These are phyloP conservation scores for Prolemur simus DNA, from an alignment of 2,113 vertebrate genomes.

Conservation along the genomic window DNA sequence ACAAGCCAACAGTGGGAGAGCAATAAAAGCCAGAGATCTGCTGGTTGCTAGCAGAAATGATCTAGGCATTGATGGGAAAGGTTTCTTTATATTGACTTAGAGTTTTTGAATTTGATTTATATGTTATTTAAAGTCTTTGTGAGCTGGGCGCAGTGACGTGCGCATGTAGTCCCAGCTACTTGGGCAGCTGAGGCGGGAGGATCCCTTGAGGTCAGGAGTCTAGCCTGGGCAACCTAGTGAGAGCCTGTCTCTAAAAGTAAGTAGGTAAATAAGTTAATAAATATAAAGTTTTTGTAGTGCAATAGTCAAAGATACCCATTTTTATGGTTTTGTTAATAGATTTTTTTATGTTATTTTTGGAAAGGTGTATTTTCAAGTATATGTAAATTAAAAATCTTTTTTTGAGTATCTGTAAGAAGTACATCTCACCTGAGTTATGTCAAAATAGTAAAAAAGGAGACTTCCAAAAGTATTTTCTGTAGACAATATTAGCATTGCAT, in stretches of 20 bases:
- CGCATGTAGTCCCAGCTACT: no score
- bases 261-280: no score
- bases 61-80: neutral
- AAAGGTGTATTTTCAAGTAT: constrained; percentile 5
- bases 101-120: neutral
- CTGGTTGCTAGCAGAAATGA: neutral
- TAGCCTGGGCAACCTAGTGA: no score
- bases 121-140: neutral
- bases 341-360: neutral
- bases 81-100: neutral
- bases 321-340: constrained; percentile 30
- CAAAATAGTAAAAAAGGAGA: neutral
- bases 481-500: neutral
- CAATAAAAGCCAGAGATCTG: neutral
- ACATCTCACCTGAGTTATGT: neutral
- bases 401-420: neutral
- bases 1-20: neutral
- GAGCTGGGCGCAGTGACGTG: no score
- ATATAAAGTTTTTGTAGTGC: neutral
- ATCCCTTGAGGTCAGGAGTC: no score
- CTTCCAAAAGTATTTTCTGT: neutral
- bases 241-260: no score
- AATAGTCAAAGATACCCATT: neutral
- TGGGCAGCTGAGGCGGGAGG: no score
- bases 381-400: neutral